Percentiles rank a stretch among this genome's conserved stretches.
Conservation (phyloP, 2,797 vertebrate genomes). For the Lagodon rhomboides region DNA sequence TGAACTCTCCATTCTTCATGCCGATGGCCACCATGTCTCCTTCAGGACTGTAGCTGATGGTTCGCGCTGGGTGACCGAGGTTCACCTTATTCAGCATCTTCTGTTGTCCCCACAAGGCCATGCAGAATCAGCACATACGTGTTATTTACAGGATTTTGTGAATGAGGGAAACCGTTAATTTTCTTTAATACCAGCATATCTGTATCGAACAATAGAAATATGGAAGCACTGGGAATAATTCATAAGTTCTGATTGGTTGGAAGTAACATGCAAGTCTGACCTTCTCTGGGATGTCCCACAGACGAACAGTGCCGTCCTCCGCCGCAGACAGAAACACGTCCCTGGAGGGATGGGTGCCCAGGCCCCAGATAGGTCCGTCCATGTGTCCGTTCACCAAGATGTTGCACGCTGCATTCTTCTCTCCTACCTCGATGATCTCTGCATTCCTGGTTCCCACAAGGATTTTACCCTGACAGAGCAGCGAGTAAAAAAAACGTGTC, state of each 20-base stretch:
- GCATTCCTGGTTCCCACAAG: slow-evolving; percentile 95
- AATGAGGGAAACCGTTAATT: background rate
- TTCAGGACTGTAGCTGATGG: slow-evolving; percentile 95
- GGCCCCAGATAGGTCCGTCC: slow-evolving; percentile 96
- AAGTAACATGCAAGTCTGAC: slow-evolving; percentile 71
- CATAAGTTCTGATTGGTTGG: background rate
- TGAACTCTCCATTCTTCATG: slow-evolving; percentile 98
- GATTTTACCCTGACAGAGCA: slow-evolving; percentile 92
- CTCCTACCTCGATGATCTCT: slow-evolving; percentile 97
- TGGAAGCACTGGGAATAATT: background rate
- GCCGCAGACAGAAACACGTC: slow-evolving; percentile 96
- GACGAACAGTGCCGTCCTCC: slow-evolving; percentile 95
- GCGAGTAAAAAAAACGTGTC: background rate
- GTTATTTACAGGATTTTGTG: background rate
- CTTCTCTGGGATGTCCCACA: slow-evolving; percentile 97
- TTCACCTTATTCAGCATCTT: slow-evolving; percentile 98
- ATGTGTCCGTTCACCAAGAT: slow-evolving; percentile 95
- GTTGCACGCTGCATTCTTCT: slow-evolving; percentile 97
- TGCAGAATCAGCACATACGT: slow-evolving; percentile 22
- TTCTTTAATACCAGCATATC: background rate
- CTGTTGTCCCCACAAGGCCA: slow-evolving; percentile 82
- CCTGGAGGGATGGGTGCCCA: slow-evolving; percentile 93
- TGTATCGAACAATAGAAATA: background rate
- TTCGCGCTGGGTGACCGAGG: slow-evolving; percentile 92
- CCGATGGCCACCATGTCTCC: slow-evolving; percentile 99